phyloP scores from a whole-genome alignment of 2,888 invertebrate species.

The Philaethria dido region DNA sequence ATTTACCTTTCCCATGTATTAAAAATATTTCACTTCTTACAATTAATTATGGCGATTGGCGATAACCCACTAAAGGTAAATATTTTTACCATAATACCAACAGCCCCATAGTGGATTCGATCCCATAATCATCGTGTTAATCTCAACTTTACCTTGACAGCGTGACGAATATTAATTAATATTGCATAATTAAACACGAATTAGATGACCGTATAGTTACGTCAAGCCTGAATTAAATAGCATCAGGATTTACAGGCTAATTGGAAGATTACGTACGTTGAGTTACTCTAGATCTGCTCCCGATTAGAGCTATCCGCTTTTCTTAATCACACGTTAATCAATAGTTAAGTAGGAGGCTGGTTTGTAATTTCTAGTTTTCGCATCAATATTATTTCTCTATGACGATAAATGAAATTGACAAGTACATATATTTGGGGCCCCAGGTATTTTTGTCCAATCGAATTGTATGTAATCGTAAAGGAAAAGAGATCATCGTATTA shows the following conservation, averaged over 20 bases:
- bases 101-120: too few species aligned
- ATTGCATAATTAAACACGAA: conserved; percentile 2
- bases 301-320: conserved; percentile 1
- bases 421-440: too few species aligned
- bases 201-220: neutral
- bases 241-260: conserved; percentile 8
- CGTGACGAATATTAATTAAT: neutral
- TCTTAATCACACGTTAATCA: neutral
- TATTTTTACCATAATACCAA: too few species aligned
- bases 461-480: too few species aligned
- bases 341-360: neutral
- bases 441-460: too few species aligned
- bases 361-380: neutral
- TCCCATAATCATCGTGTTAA: too few species aligned
- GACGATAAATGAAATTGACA: too few species aligned
- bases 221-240: neutral
- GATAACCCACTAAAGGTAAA: too few species aligned
- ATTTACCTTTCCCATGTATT: neutral
- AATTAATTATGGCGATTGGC: too few species aligned
- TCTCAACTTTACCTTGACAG: too few species aligned
- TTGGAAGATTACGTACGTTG: conserved; percentile 11
- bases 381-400: neutral
- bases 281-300: neutral
- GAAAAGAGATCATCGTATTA: too few species aligned
- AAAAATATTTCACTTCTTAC: neutral